Evolutionary conservation across 2,113 vertebrate species (phyloP).

Genomic region (Gnathonemus echidnorhynchus): DNA sequence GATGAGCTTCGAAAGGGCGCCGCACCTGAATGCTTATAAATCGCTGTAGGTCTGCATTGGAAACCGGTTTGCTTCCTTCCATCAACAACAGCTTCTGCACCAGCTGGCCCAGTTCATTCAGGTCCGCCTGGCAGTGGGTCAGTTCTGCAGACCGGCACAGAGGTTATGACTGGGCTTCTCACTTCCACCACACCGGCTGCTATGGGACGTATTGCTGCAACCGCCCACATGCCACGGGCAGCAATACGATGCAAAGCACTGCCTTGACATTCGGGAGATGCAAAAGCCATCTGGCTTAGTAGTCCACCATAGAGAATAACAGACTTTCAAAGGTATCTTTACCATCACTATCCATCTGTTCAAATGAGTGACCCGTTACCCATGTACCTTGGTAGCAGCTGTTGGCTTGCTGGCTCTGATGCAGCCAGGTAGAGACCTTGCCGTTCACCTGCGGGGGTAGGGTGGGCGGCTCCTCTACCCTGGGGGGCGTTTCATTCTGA

Average conservation of each 20-base stretch:
- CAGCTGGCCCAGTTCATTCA: slow-evolving; percentile 72
- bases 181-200: neutral
- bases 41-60: slow-evolving; percentile 40
- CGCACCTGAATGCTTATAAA: slow-evolving; percentile 43
- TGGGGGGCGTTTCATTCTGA: slow-evolving; percentile 16
- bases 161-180: neutral
- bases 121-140: slow-evolving; percentile 68
- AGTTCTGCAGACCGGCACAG: slow-evolving; percentile 57
- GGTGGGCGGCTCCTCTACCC: slow-evolving; percentile 6
- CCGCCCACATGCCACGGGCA: neutral
- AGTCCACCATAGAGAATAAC: neutral
- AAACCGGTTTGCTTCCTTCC: slow-evolving; percentile 63
- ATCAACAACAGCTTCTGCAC: slow-evolving; percentile 75
- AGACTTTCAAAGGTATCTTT: neutral
- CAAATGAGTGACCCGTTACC: neutral
- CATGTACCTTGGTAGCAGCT: slow-evolving; percentile 70
- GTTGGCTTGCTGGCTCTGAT: slow-evolving; percentile 66
- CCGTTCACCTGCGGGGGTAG: slow-evolving; percentile 37
- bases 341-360: neutral
- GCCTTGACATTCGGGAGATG: neutral
- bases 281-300: neutral
- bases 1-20: neutral
- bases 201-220: neutral
- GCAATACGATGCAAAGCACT: neutral
- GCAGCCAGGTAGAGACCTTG: slow-evolving; percentile 64